Evolutionary conservation across 2,888 invertebrate genomes (phyloP).

Genomic region (Lycaena phlaeas): DNA sequence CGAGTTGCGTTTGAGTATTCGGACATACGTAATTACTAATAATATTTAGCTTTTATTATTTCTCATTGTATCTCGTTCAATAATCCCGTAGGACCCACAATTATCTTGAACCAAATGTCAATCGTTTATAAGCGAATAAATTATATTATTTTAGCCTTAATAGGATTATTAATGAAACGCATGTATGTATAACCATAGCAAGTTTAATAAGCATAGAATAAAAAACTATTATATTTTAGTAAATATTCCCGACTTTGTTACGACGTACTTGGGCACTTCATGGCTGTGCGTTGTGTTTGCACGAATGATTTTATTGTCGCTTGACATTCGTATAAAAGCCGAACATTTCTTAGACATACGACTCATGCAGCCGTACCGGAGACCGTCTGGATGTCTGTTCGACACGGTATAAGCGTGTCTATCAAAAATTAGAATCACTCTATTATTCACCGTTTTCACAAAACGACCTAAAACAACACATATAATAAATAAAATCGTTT

Average conservation of each 20-base stretch:
- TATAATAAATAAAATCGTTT: neutral
- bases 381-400: constrained; percentile 19
- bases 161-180: too few species aligned
- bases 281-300: constrained; percentile 17
- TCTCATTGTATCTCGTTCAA: too few species aligned
- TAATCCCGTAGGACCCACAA: too few species aligned
- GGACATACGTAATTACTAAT: too few species aligned
- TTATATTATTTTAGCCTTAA: too few species aligned
- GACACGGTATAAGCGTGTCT: constrained; percentile 30
- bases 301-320: constrained; percentile 24
- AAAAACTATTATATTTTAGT: too few species aligned
- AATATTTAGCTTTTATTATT: too few species aligned
- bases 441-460: constrained; percentile 19
- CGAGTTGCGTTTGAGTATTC: too few species aligned
- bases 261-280: constrained; percentile 20
- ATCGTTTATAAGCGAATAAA: too few species aligned
- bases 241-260: constrained; percentile 21
- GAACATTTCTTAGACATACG: constrained; percentile 27
- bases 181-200: too few species aligned
- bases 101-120: too few species aligned
- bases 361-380: constrained; percentile 26
- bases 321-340: constrained; percentile 29
- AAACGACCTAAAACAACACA: constrained; percentile 17
- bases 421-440: constrained; percentile 23
- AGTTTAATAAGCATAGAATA: too few species aligned